Evolutionary conservation across 2,797 vertebrate genomes (phyloP).

Genomic region (Hypotaenidia philippensis): DNA sequence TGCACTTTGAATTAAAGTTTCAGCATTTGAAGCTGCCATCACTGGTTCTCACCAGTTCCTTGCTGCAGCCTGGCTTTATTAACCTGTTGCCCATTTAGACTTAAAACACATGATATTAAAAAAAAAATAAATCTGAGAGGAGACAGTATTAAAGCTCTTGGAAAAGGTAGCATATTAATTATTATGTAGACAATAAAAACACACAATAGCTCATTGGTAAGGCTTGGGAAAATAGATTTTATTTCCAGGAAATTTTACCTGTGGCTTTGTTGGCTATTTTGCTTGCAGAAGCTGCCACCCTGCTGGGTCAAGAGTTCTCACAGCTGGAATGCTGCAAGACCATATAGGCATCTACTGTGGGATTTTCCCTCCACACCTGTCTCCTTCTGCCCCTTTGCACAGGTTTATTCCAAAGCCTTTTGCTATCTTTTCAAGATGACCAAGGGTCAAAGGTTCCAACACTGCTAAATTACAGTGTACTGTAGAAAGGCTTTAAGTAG

Average conservation of each 20-base stretch:
- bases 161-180: neutral
- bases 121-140: neutral
- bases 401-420: neutral
- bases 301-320: neutral
- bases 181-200: neutral
- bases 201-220: neutral
- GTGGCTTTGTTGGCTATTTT: neutral
- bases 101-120: neutral
- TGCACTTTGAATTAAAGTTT: neutral
- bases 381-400: neutral
- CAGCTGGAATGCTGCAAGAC: neutral
- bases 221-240: neutral
- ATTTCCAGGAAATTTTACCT: neutral
- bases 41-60: neutral
- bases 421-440: neutral
- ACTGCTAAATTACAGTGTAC: neutral
- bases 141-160: neutral
- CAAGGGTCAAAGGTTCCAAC: neutral
- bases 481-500: neutral
- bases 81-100: neutral
- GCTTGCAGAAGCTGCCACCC: neutral
- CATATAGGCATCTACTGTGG: neutral
- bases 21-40: neutral
- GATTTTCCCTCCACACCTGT: neutral
- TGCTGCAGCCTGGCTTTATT: neutral